A percentile compares a stretch with the other conserved stretches of the same genome.
phyloP scores from a whole-genome alignment of 2,888 invertebrate species.

The Strigamia transsilvanica region DNA sequence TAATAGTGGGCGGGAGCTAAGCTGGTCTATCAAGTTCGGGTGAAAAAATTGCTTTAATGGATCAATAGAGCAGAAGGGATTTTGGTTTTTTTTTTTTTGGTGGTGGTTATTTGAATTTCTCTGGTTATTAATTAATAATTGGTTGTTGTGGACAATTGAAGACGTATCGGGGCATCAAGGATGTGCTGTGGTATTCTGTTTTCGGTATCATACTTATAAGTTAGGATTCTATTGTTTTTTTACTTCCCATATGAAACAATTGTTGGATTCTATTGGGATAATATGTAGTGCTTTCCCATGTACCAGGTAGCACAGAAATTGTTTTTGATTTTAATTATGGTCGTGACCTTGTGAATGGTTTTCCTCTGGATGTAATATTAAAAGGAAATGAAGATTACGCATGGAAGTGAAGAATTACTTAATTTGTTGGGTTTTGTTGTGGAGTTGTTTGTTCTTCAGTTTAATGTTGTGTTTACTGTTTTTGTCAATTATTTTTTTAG shows the following conservation, averaged over 20 bases:
- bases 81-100: no score
- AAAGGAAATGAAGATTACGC: neutral
- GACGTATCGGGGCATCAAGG: neutral
- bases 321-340: constrained; percentile 26
- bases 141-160: neutral
- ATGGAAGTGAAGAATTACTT: neutral
- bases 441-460: no score
- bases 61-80: neutral
- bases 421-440: no score
- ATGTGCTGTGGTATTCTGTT: neutral
- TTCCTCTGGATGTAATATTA: neutral
- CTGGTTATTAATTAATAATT: neutral
- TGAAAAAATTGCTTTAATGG: constrained; percentile 38
- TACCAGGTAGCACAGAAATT: neutral
- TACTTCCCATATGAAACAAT: constrained; percentile 15
- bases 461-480: no score
- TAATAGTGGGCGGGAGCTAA: neutral
- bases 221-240: constrained; percentile 13
- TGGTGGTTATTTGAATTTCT: neutral
- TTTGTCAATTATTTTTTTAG: no score
- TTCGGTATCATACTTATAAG: neutral
- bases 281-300: constrained; percentile 20
- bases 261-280: neutral
- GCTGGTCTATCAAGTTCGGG: neutral
- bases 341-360: neutral